A percentile compares a stretch with the other conserved stretches of the same genome.
These are phyloP conservation scores for Mormyrops boulengeri DNA, from an alignment of 2,797 vertebrate genomes.

Conservation along the genomic window DNA sequence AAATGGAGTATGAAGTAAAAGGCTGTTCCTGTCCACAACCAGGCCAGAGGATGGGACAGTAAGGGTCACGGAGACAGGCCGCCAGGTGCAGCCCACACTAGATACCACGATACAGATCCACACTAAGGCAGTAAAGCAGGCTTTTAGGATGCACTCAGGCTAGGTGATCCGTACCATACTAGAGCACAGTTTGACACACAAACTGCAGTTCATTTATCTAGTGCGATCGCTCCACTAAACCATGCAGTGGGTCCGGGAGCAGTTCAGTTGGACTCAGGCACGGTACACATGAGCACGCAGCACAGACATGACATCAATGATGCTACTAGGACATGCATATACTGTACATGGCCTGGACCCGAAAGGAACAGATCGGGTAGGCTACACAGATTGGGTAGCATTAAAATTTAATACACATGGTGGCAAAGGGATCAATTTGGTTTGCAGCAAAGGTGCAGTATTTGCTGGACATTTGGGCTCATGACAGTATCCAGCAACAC, in stretches of 20 bases:
- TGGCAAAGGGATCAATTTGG: neutral
- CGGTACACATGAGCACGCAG: neutral
- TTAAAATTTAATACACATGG: neutral
- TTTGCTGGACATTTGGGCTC: neutral
- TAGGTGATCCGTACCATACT: neutral
- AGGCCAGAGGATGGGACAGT: neutral
- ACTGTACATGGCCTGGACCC: neutral
- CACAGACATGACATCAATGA: neutral
- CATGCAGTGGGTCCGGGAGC: neutral
- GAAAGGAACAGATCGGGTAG: neutral
- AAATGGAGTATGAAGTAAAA: slow-evolving; percentile 16
- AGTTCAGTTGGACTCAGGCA: neutral
- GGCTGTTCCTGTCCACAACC: neutral
- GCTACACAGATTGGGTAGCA: neutral
- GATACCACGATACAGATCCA: neutral
- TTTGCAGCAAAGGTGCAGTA: neutral
- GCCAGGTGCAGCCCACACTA: neutral
- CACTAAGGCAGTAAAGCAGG: neutral
- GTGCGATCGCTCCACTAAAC: neutral
- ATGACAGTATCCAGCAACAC: neutral
- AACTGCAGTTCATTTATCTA: neutral
- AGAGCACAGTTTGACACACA: neutral
- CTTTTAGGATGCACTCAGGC: neutral
- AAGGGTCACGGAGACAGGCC: neutral
- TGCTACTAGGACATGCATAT: neutral